Conservation (phyloP, 2,888 invertebrate genomes). For the Scaptomyza polygonia region DNA sequence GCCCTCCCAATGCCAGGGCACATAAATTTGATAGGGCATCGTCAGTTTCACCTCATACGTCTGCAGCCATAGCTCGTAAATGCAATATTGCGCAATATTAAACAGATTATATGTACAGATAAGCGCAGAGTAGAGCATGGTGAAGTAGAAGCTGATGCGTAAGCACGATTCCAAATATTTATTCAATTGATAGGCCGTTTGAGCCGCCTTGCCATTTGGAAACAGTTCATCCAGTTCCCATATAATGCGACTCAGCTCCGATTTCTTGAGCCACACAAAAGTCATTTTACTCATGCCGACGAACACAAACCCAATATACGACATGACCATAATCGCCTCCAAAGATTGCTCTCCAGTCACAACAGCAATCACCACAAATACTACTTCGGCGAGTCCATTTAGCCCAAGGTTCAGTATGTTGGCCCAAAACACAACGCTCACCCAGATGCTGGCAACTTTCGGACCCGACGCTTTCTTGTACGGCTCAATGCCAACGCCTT, state of each 20-base stretch:
- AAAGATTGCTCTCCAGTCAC: constrained; percentile 59
- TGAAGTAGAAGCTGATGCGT: constrained; percentile 65
- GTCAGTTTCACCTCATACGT: constrained; percentile 48
- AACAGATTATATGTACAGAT: constrained; percentile 82
- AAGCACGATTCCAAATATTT: constrained; percentile 53
- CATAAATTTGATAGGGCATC: constrained; percentile 70
- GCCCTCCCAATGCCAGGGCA: constrained; percentile 68
- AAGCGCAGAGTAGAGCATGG: constrained; percentile 73
- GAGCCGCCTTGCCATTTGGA: constrained; percentile 45
- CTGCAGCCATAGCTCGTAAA: constrained; percentile 62
- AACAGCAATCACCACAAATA: constrained; percentile 64
- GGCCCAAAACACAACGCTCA: constrained; percentile 53
- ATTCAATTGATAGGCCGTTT: constrained; percentile 47
- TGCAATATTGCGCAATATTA: constrained; percentile 61
- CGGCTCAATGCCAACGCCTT: constrained; percentile 63
- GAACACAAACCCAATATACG: constrained; percentile 77
- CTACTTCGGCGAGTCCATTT: constrained; percentile 56
- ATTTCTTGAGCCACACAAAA: constrained; percentile 71
- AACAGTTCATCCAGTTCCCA: constrained; percentile 60
- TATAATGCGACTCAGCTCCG: constrained; percentile 60
- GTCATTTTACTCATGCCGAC: constrained; percentile 77
- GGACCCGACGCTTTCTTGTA: constrained; percentile 36
- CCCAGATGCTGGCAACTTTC: constrained; percentile 11
- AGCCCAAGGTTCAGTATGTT: constrained; percentile 61
- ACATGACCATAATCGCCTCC: constrained; percentile 73